Conservation (phyloP, 2,113 vertebrate species). For the Pantherophis guttatus region DNA sequence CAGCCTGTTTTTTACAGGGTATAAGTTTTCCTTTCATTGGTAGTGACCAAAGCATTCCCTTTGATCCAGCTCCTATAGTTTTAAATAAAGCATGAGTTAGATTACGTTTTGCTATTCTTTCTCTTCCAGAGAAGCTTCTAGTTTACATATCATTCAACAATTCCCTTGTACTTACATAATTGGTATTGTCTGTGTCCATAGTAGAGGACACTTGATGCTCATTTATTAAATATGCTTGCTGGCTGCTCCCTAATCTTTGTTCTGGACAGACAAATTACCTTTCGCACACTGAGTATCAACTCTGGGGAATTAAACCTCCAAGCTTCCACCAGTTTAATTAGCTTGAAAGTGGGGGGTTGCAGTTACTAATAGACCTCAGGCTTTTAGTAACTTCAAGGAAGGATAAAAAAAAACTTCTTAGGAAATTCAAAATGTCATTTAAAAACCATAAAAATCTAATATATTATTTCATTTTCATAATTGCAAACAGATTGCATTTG, state of each 20-base stretch:
- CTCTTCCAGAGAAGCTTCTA: conserved; percentile 56
- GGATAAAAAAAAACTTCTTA: conserved; percentile 72
- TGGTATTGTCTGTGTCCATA: conserved; percentile 81
- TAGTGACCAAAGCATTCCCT: conserved; percentile 19
- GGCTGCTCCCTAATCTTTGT: conserved; percentile 95
- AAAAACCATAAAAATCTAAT: conserved; percentile 80
- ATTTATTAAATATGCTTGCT: conserved; percentile 94
- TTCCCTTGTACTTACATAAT: conserved; percentile 81
- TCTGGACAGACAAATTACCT: conserved; percentile 99
- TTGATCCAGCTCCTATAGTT: conserved; percentile 44
- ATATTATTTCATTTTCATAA: conserved; percentile 75
- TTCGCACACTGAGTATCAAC: conserved; percentile 90
- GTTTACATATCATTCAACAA: conserved; percentile 67
- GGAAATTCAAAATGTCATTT: conserved; percentile 77
- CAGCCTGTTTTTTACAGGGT: conserved; percentile 13
- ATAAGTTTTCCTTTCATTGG: conserved; percentile 22
- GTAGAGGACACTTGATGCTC: conserved; percentile 89
- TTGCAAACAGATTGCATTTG: conserved; percentile 74
- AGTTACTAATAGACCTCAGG: conserved; percentile 91
- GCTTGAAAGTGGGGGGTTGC: conserved; percentile 91
- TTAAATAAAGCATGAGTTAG: conserved; percentile 62
- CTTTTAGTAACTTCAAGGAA: conserved; percentile 89
- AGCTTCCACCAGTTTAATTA: conserved; percentile 98
- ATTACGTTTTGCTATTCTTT: conserved; percentile 6
- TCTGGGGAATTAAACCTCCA: conserved; percentile 93